These are phyloP conservation scores for Rynchops niger DNA, from an alignment of 2,113 vertebrate species.

Conservation along the genomic window DNA sequence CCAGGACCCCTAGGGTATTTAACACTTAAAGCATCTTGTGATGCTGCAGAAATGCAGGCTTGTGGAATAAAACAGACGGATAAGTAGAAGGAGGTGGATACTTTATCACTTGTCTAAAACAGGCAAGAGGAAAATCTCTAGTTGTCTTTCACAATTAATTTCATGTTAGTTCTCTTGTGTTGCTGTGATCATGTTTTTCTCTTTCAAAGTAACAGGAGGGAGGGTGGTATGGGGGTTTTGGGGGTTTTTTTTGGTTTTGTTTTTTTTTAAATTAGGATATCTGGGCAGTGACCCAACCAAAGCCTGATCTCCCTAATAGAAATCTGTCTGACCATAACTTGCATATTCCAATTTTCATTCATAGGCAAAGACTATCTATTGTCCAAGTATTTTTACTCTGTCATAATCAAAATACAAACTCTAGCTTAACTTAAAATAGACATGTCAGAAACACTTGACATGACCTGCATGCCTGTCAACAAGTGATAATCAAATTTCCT, in stretches of 20 bases:
- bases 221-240: not conserved
- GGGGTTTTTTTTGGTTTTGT: not conserved
- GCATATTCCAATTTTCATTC: constrained; percentile 33
- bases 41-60: not conserved
- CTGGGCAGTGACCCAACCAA: not conserved
- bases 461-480: constrained; percentile 65
- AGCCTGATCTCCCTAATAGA: not conserved
- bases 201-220: not conserved
- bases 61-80: not conserved
- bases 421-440: constrained; percentile 64
- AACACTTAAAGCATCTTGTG: not conserved
- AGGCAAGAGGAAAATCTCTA: not conserved
- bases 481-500: constrained; percentile 65
- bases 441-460: constrained; percentile 51
- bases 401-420: constrained; percentile 57
- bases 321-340: not conserved
- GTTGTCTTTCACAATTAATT: not conserved
- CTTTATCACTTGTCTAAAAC: constrained; percentile 21
- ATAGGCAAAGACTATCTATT: constrained; percentile 8
- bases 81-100: not conserved
- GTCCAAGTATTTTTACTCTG: constrained; percentile 44
- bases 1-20: not conserved
- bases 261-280: not conserved
- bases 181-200: not conserved
- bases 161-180: not conserved